phyloP scores from a whole-genome alignment of 2,888 invertebrate genomes.

The Pheosia gnoma region DNA sequence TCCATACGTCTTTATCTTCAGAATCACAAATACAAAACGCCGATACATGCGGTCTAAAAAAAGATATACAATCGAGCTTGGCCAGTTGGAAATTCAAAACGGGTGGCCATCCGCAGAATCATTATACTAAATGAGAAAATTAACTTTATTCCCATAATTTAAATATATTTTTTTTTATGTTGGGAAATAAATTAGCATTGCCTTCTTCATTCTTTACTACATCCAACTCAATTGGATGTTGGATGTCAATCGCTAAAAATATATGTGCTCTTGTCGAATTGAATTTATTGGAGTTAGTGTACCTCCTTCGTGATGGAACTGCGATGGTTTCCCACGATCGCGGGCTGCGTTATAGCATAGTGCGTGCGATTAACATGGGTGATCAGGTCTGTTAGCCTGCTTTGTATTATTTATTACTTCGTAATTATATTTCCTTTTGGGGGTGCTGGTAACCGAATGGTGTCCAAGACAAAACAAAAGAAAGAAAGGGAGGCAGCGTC shows the following conservation, averaged over 20 bases:
- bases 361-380: constrained; percentile 34
- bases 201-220: constrained; percentile 43
- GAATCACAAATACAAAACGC: constrained; percentile 76
- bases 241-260: constrained; percentile 71
- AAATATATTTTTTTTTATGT: constrained; percentile 56
- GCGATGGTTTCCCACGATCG: constrained; percentile 62
- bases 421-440: background rate
- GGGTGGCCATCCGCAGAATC: constrained; percentile 77
- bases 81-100: constrained; percentile 74
- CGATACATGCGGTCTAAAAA: constrained; percentile 67
- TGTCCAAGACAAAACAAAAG: too few species aligned
- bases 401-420: background rate
- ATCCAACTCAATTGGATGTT: constrained; percentile 62
- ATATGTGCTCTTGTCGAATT: constrained; percentile 72
- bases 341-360: constrained; percentile 38
- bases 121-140: constrained; percentile 82
- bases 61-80: constrained; percentile 58
- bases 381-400: background rate
- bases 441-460: too few species aligned
- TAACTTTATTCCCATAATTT: constrained; percentile 83
- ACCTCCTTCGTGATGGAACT: constrained; percentile 49
- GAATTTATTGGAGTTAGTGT: constrained; percentile 60
- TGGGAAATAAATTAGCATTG: constrained; percentile 38
- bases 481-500: too few species aligned
- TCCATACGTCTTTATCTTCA: constrained; percentile 82